These are phyloP conservation scores for Drosophila melanosoma DNA, from an alignment of 2,888 invertebrate species.

Conservation along the genomic window DNA sequence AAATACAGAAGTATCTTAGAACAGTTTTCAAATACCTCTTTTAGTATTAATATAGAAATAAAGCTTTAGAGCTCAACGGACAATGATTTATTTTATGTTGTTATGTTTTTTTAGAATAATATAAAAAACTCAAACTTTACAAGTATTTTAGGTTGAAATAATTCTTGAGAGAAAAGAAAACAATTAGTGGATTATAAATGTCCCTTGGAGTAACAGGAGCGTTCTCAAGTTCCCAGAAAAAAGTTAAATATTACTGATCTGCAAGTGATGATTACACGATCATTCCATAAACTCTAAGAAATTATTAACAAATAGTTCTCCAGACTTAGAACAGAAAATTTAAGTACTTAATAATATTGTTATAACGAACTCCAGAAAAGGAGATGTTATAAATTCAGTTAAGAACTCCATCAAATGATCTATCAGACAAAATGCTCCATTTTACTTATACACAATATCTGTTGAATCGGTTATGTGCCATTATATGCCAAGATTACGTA, in stretches of 20 bases:
- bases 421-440: conserved; percentile 6
- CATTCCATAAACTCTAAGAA: not conserved
- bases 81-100: not conserved
- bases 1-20: not conserved
- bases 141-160: not conserved
- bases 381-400: not conserved
- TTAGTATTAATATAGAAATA: too few relatives aligned
- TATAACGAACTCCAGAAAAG: not conserved
- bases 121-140: not conserved
- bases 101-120: not conserved
- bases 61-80: not conserved
- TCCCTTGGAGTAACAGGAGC: not conserved
- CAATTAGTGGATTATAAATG: not conserved
- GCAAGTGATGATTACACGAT: not conserved
- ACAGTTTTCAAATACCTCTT: not conserved
- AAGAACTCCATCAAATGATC: not conserved
- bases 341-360: not conserved
- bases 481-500: conserved; percentile 20
- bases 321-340: not conserved
- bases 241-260: not conserved
- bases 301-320: not conserved
- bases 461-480: conserved; percentile 34
- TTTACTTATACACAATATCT: not conserved
- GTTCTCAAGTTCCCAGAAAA: not conserved
- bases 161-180: not conserved